Base-by-base conservation (phyloP, 2,888 invertebrate species). In the Dynastes tityus region DNA sequence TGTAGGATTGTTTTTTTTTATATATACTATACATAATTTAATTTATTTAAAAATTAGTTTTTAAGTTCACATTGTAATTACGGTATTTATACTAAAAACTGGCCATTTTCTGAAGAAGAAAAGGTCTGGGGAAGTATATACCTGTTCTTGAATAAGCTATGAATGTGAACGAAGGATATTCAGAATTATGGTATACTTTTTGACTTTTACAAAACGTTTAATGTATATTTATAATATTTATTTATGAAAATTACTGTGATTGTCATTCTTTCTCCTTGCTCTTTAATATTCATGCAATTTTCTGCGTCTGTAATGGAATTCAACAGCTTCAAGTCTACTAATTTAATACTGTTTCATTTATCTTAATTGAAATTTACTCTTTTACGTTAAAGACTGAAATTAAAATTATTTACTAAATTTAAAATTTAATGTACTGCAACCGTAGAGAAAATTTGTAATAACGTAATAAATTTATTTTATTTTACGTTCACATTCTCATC, bases 21-120 rank as follows among this genome's bases (percentile, higher is more conserved):
- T 63, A 71, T 63, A 63, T 71, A 55, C 55, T 79, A 73, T 67
- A 79, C 55, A 77, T 78, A 79, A 70, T 37, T 76, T 74, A 77
- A 77, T 58, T 61, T 76, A 65, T 76, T 68, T 77, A 70, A 73
- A 73, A 64, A 64, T 53, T 73, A 77, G 76, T 67, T 67, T 27
- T 68, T 70, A 78, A 76, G 64, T 70, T 68, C 76, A 77, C 71
- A 77, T 77, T 77, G 71, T 77, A 77, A 70, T 53, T 27, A 63
- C 37, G 49, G 70, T 79, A 79, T 79, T 77, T 77, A 79, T 79
- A 77, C 79, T 79, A 70, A 68, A 77, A 76, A 79, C 79, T 77
- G 76, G 76, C 37, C 32, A 9, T 13, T 16, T 37, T 29, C 13
- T 13, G 27, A 9, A 2, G 63, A 63, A 32, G 32, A 63, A 63